Conservation (phyloP, 2,797 vertebrate genomes). For the Melanotaenia nigrans region DNA sequence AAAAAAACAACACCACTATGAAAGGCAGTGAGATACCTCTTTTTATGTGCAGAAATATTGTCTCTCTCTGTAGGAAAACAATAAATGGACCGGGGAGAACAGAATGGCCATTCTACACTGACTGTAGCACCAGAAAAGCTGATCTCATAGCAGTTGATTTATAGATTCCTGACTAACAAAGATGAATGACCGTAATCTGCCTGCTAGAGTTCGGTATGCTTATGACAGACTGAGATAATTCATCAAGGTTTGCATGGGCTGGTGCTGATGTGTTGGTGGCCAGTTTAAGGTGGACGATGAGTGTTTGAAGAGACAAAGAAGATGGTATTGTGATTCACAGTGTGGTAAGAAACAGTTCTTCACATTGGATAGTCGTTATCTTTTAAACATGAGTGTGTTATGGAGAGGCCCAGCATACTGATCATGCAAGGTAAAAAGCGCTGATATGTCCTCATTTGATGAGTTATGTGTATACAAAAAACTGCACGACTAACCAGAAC, state of each 20-base stretch:
- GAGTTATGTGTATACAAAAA: slow-evolving; percentile 34
- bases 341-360: slow-evolving; percentile 61
- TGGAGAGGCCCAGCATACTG: slow-evolving; percentile 31
- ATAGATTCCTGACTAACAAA: slow-evolving; percentile 50
- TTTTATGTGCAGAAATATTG: slow-evolving; percentile 51
- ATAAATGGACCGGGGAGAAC: slow-evolving; percentile 49
- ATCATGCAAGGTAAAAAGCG: slow-evolving; percentile 57
- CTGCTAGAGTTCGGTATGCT: slow-evolving; percentile 36
- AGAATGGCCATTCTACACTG: slow-evolving; percentile 42
- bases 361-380: slow-evolving; percentile 53
- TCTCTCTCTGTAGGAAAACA: slow-evolving; percentile 43
- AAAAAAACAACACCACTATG: slow-evolving; percentile 62
- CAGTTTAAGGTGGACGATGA: slow-evolving; percentile 29
- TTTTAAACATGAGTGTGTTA: slow-evolving; percentile 38
- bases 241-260: slow-evolving; percentile 19
- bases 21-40: slow-evolving; percentile 72
- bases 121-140: slow-evolving; percentile 62
- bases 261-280: slow-evolving; percentile 17
- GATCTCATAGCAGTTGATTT: slow-evolving; percentile 49
- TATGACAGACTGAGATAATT: slow-evolving; percentile 40
- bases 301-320: slow-evolving; percentile 21
- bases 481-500: slow-evolving; percentile 25
- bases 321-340: slow-evolving; percentile 65
- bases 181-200: slow-evolving; percentile 49
- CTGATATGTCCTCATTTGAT: slow-evolving; percentile 34